Conservation (phyloP, 2,797 vertebrate genomes). For the Mallotus villosus region DNA sequence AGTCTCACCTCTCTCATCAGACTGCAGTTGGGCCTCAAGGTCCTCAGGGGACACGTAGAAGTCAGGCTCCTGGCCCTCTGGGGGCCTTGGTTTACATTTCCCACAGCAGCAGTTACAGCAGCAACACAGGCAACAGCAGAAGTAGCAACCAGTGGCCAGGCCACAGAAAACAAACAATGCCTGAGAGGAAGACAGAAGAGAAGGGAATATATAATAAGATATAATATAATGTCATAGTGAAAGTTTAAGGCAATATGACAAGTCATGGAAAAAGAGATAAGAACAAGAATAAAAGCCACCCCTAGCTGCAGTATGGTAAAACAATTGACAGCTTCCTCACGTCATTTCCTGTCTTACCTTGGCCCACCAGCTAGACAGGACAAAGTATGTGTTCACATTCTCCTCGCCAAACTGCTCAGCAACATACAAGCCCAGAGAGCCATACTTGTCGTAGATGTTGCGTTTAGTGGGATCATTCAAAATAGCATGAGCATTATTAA, state of each 20-base stretch:
- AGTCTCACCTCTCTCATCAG: conserved; percentile 91
- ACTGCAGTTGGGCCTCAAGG: conserved; percentile 96
- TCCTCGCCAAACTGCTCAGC: conserved; percentile 99
- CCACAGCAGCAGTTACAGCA: conserved; percentile 99
- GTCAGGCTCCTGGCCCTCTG: conserved; percentile 87
- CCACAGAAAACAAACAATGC: conserved; percentile 95
- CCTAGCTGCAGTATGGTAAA: too few species aligned
- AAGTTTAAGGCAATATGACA: not conserved
- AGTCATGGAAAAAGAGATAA: not conserved
- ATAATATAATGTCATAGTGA: not conserved
- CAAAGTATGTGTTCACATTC: conserved; percentile 99
- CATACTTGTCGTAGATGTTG: conserved; percentile 98
- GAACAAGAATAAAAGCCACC: not conserved
- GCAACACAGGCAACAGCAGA: conserved; percentile 99
- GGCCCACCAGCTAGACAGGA: conserved; percentile 99
- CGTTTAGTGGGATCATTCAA: conserved; percentile 93
- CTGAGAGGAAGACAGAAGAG: conserved; percentile 62
- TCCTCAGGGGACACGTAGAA: conserved; percentile 98
- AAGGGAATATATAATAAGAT: not conserved
- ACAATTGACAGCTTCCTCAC: not conserved
- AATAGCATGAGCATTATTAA: conserved; percentile 96
- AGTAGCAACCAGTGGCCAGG: conserved; percentile 95
- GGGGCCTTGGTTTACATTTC: conserved; percentile 94
- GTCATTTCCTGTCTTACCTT: conserved; percentile 79
- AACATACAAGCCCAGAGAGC: conserved; percentile 96